phyloP scores from a whole-genome alignment of 2,113 vertebrate genomes.

The Gorsachius goisagi region DNA sequence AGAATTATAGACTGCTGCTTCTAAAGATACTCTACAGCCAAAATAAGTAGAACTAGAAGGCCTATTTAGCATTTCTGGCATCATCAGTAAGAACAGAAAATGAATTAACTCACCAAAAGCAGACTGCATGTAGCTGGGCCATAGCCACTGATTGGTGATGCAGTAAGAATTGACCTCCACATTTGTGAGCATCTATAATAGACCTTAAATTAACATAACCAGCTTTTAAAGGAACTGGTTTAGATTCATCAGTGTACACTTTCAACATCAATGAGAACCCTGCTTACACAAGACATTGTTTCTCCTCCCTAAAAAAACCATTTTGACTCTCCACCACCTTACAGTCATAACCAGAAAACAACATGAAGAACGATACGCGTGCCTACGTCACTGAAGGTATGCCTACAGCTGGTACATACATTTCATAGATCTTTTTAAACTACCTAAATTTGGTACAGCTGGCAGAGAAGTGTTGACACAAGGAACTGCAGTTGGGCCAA shows the following conservation, averaged over 20 bases:
- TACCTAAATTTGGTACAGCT: background rate
- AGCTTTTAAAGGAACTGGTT: background rate
- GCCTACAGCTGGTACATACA: background rate
- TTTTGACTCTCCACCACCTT: background rate
- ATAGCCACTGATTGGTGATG: background rate
- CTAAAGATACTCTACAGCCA: background rate
- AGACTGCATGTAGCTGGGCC: background rate
- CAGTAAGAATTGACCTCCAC: background rate
- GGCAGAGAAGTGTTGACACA: background rate
- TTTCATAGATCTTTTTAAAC: background rate
- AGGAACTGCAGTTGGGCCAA: background rate
- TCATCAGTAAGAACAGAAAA: background rate
- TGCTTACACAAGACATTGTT: background rate
- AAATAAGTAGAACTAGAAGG: background rate
- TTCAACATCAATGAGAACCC: background rate
- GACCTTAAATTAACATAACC: background rate
- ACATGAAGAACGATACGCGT: background rate
- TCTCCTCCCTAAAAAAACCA: background rate
- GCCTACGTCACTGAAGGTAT: background rate
- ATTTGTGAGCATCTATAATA: background rate
- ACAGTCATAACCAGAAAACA: background rate
- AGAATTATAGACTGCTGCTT: background rate
- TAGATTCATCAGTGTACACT: background rate
- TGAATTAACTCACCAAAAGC: background rate
- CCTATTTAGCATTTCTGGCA: background rate